These are phyloP conservation scores for Meteorus colon DNA, from an alignment of 2,888 invertebrate species.

Conservation along the genomic window DNA sequence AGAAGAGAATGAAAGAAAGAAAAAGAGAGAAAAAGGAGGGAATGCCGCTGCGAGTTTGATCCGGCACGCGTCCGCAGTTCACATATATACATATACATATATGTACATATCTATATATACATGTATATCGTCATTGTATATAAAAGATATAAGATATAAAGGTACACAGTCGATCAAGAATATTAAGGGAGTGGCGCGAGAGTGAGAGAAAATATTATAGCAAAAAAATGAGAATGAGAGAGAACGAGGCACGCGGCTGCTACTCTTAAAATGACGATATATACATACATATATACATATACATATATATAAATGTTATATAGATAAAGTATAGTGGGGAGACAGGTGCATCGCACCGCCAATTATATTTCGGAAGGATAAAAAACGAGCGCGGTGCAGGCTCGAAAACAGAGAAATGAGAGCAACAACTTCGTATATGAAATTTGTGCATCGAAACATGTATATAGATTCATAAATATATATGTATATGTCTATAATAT, in stretches of 20 bases:
- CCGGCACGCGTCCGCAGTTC: conserved; percentile 45
- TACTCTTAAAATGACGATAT: conserved; percentile 38
- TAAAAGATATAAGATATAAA: not conserved
- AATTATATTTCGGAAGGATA: conserved; percentile 71
- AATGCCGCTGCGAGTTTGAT: conserved; percentile 23
- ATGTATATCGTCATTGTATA: not conserved
- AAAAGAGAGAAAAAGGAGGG: conserved; percentile 24
- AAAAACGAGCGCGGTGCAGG: conserved; percentile 52
- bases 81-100: not conserved
- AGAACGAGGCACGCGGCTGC: conserved; percentile 47
- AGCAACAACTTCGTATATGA: conserved; percentile 41
- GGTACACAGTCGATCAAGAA: conserved; percentile 33
- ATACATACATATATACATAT: not conserved
- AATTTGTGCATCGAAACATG: conserved; percentile 40
- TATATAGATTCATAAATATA: conserved; percentile 29
- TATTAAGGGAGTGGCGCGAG: conserved; percentile 47
- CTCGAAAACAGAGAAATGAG: conserved; percentile 51
- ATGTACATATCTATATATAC: conserved; percentile 2
- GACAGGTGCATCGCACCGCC: conserved; percentile 73
- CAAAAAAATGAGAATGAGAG: conserved; percentile 40
- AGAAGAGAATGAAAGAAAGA: conserved; percentile 8
- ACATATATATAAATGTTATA: not conserved
- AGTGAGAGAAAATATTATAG: conserved; percentile 43
- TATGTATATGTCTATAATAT: not conserved
- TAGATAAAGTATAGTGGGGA: conserved; percentile 55